Conservation (phyloP, 2,888 invertebrate species). For the Cerceris ruficornis region DNA sequence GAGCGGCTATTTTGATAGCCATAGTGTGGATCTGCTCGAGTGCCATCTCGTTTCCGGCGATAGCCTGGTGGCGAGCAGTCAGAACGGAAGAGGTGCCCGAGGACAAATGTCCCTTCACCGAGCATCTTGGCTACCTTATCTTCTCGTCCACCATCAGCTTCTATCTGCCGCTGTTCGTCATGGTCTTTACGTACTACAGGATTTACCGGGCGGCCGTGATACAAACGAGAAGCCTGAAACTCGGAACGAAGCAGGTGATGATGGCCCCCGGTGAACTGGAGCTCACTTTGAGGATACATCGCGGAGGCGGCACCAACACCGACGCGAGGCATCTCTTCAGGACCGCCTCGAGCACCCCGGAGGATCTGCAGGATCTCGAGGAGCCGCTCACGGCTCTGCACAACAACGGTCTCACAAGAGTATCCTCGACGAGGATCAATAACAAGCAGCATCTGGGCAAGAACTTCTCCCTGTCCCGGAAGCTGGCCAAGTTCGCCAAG, state of each 20-base stretch:
- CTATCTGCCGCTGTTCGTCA: constrained; percentile 97
- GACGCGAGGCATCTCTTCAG: constrained; percentile 77
- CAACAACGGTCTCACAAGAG: constrained; percentile 89
- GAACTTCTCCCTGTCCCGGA: constrained; percentile 95
- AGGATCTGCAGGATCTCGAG: constrained; percentile 83
- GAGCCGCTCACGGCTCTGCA: constrained; percentile 90
- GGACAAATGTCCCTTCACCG: constrained; percentile 97
- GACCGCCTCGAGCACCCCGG: constrained; percentile 78
- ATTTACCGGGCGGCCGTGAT: constrained; percentile 97
- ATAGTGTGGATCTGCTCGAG: constrained; percentile 98
- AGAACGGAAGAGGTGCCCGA: constrained; percentile 90
- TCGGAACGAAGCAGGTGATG: constrained; percentile 95
- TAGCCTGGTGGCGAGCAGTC: constrained; percentile 97
- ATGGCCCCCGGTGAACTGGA: constrained; percentile 93
- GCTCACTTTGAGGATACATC: constrained; percentile 95
- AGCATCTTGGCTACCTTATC: constrained; percentile 96
- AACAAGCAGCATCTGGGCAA: constrained; percentile 88
- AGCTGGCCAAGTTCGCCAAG: constrained; percentile 97
- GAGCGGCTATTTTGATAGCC: constrained; percentile 94
- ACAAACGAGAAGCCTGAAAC: constrained; percentile 94
- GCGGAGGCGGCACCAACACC: constrained; percentile 90
- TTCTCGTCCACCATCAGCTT: constrained; percentile 99
- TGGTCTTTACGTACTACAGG: constrained; percentile 98
- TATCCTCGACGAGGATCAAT: constrained; percentile 86
- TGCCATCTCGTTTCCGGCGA: constrained; percentile 98